Base-by-base conservation (phyloP, 2,888 invertebrate species). In the Hirtodrosophila alboralis region DNA sequence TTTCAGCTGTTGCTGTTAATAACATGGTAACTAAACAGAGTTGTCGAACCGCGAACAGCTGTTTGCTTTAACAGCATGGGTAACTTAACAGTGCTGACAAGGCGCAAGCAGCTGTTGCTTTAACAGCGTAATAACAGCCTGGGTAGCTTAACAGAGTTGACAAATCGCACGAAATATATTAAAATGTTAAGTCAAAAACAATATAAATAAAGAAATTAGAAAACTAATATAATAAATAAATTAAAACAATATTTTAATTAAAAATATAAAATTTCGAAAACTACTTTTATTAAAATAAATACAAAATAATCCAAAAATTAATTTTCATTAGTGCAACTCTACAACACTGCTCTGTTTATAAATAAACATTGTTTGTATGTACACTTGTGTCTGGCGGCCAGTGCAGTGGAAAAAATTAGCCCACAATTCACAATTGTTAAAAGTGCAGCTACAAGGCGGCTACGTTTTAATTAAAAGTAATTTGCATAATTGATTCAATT, bases 391-490 rank as follows among this genome's bases (percentile, higher is more conserved):
- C 44, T 36, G 40, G 23, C 34, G n/a, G n/a, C n/a, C n/a, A 12
- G 38, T 53, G 60, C 45, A 33, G 30, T 51, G 34, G 26, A 48
- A 40, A 52, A 69, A 66, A 53, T 49, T 36, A 56, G 65, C 37
- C 31, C 16, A 31, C 49, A 45, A 62, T 59, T 66, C 16, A 31
- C 49, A 45, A 62, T 59, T 66, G 49, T 52, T 45, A 78, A 64
- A 59, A 56, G 51, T 79, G 80, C 80, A 57, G 53, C 63, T 33
- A 47, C 37, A 56, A 43, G 53, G 57, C 52, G 49, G 38, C 47
- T 18, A 31, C 54, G 58, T 47, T 85, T n/a, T 78, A 83, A 85
- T 78, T 78, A 75, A 78, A 81, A 78, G 63, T 78, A 83, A 84
- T 78, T 78, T 70, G 34, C 71, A 64, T 78, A 81, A 79, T 81